Conservation (phyloP, 2,888 invertebrate genomes). For the Scaptodrosophila latifasciaeformis region DNA sequence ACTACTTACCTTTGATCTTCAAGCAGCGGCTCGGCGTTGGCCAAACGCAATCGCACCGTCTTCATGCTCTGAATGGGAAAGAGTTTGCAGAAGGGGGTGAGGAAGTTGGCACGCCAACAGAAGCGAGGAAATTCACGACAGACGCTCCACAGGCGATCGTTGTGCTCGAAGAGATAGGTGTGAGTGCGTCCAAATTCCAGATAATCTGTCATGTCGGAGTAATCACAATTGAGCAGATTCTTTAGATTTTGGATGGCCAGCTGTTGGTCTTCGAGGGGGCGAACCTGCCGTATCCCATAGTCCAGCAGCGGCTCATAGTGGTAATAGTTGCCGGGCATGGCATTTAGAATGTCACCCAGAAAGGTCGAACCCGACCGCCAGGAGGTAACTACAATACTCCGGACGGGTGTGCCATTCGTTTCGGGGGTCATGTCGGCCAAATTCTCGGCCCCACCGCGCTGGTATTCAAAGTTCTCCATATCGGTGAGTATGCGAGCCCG, state of each 20-base stretch:
- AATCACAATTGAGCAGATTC: constrained; percentile 86
- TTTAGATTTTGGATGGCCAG: constrained; percentile 82
- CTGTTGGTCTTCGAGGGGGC: constrained; percentile 83
- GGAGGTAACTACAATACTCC: constrained; percentile 88
- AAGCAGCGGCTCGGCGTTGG: constrained; percentile 82
- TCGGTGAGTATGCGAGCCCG: constrained; percentile 77
- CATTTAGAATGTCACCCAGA: constrained; percentile 88
- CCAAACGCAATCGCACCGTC: constrained; percentile 85
- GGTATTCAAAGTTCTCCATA: constrained; percentile 80
- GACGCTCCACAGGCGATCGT: constrained; percentile 87
- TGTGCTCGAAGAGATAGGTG: constrained; percentile 89
- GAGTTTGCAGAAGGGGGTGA: constrained; percentile 85
- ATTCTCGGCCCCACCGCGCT: constrained; percentile 78
- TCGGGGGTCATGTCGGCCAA: constrained; percentile 83
- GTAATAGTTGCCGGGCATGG: constrained; percentile 90
- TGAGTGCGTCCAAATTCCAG: constrained; percentile 86
- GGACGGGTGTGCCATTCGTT: constrained; percentile 81
- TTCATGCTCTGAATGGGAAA: constrained; percentile 95
- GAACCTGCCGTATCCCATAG: constrained; percentile 87
- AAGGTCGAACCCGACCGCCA: constrained; percentile 95
- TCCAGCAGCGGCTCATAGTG: constrained; percentile 92
- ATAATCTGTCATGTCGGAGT: constrained; percentile 83
- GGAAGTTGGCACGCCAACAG: constrained; percentile 84
- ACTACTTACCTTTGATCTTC: constrained; percentile 81
- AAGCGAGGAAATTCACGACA: constrained; percentile 81